Evolutionary conservation across 2,888 invertebrate genomes (phyloP).

Genomic region (Kryphioiulus occultus): DNA sequence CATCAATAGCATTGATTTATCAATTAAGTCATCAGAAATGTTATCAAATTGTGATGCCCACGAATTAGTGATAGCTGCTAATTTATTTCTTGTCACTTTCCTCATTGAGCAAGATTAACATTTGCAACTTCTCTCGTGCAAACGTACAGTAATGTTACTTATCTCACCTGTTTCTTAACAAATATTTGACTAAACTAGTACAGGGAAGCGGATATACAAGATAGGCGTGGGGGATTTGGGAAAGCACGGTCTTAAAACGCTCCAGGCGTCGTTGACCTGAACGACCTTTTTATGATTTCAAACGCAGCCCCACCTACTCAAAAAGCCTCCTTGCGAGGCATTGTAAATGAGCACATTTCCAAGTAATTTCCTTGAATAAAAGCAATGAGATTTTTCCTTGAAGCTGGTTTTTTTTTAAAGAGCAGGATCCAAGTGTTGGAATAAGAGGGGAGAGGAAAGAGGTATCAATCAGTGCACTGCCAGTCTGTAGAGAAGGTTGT

Average conservation of each 20-base stretch:
- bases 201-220: background rate
- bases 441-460: background rate
- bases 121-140: background rate
- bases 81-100: background rate
- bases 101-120: background rate
- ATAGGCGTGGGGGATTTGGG: background rate
- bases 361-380: background rate
- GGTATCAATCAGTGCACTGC: background rate
- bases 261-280: background rate
- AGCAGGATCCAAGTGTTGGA: background rate
- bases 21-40: background rate
- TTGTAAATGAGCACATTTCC: background rate
- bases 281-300: background rate
- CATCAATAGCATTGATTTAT: background rate
- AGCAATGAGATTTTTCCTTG: background rate
- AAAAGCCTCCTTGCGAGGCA: background rate
- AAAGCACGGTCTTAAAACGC: background rate
- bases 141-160: background rate
- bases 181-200: background rate
- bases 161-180: background rate
- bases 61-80: background rate
- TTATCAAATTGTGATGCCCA: background rate
- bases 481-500: background rate
- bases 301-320: background rate
- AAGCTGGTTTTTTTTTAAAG: background rate